A percentile compares a stretch with the other conserved stretches of the same genome.
Conservation (phyloP, 2,113 vertebrate species). For the Chauna torquata region DNA sequence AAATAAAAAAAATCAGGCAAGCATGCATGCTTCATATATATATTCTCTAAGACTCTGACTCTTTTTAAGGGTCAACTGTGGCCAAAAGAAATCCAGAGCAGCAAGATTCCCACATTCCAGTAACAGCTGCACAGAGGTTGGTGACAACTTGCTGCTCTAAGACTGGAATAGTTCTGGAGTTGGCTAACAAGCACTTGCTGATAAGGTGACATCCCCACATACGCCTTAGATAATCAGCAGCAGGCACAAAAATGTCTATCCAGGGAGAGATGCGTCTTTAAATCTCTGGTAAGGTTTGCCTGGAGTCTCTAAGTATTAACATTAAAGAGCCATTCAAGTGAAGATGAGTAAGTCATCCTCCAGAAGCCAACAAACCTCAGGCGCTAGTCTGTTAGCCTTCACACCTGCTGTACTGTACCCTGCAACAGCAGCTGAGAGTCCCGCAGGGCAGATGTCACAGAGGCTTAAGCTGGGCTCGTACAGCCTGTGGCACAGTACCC, state of each 20-base stretch:
- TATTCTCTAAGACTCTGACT: neutral
- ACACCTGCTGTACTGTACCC: neutral
- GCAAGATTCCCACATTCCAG: rapidly evolving
- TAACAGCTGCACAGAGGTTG: neutral
- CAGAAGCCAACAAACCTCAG: neutral
- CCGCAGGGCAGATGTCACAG: neutral
- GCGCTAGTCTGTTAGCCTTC: neutral
- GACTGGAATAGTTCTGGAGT: neutral
- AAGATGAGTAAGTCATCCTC: neutral
- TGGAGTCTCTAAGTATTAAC: neutral
- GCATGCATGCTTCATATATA: neutral
- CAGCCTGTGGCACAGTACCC: neutral
- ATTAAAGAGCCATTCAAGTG: neutral
- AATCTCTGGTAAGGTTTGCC: neutral
- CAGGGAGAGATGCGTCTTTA: neutral
- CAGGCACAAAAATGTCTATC: neutral
- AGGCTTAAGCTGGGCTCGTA: rapidly evolving
- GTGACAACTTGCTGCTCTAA: neutral
- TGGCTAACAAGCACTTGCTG: neutral
- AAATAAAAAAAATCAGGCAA: neutral
- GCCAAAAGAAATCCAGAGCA: neutral
- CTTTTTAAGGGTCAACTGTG: neutral
- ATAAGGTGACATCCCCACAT: neutral
- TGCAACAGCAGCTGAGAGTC: neutral
- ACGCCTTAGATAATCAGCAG: neutral